phyloP scores from a whole-genome alignment of 2,888 invertebrate species.

The Acanthosepion lycidas region DNA sequence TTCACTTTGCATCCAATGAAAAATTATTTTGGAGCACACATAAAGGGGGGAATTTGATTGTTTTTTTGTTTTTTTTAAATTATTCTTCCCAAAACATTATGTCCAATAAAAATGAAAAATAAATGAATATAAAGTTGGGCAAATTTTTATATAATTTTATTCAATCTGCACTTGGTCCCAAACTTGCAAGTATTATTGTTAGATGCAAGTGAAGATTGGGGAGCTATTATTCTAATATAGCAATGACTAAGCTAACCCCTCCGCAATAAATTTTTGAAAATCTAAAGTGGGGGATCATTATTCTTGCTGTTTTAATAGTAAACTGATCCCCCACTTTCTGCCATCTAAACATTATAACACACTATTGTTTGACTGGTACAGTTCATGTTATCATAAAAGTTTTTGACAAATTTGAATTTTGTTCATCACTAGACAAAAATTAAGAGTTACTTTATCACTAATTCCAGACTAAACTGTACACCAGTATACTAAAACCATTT shows the following conservation, averaged over 20 bases:
- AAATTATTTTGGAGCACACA: background rate
- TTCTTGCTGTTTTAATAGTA: background rate
- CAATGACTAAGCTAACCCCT: background rate
- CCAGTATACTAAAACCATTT: background rate
- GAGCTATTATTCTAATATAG: background rate
- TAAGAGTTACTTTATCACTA: background rate
- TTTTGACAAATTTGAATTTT: background rate
- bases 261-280: background rate
- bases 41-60: background rate
- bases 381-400: background rate
- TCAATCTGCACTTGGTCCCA: background rate
- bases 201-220: background rate
- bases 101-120: background rate
- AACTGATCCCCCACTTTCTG: slow-evolving; percentile 24
- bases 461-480: too few relatives aligned
- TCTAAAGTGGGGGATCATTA: background rate
- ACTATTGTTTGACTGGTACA: background rate
- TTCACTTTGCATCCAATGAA: background rate
- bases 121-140: background rate
- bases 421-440: background rate
- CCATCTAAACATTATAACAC: background rate
- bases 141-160: background rate
- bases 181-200: background rate
- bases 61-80: background rate
- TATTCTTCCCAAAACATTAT: background rate